phyloP scores from a whole-genome alignment of 2,888 invertebrate genomes.

The Hedya salicella region DNA sequence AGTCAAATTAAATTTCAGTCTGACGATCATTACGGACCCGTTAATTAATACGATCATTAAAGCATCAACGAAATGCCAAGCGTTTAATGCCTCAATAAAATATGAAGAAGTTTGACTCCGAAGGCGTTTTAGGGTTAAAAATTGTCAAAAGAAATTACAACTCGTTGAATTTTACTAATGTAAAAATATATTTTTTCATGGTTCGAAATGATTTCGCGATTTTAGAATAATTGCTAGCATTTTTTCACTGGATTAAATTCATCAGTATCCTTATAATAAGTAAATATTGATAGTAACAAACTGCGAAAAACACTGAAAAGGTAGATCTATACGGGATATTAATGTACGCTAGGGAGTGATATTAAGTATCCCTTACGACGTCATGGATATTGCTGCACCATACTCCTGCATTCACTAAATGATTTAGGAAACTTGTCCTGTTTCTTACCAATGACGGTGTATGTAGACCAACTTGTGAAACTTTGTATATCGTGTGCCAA shows the following conservation, averaged over 20 bases:
- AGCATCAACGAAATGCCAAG: constrained; percentile 28
- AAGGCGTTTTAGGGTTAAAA: constrained; percentile 11
- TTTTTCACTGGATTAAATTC: no score
- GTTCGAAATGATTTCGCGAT: no score
- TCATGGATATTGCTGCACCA: neutral
- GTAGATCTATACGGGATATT: no score
- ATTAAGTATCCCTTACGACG: neutral
- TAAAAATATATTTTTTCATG: no score
- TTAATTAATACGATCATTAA: constrained; percentile 40
- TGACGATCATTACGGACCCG: constrained; percentile 23
- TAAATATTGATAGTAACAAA: no score
- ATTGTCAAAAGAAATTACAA: neutral
- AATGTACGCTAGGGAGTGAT: no score
- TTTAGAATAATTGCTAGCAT: no score
- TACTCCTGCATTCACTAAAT: neutral
- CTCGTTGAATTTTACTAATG: neutral
- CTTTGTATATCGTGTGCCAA: constrained; percentile 36
- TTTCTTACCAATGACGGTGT: constrained; percentile 21
- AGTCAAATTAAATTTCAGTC: constrained; percentile 22
- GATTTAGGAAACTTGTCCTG: constrained; percentile 2
- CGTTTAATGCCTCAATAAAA: constrained; percentile 18
- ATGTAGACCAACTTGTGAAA: constrained; percentile 33
- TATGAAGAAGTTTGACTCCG: constrained; percentile 1
- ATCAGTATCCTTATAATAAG: no score
- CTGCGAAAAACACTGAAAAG: no score